Percentiles rank a stretch among this genome's conserved stretches.
These are phyloP conservation scores for Leptodirus hochenwartii DNA, from an alignment of 2,888 invertebrate species.

Conservation along the genomic window DNA sequence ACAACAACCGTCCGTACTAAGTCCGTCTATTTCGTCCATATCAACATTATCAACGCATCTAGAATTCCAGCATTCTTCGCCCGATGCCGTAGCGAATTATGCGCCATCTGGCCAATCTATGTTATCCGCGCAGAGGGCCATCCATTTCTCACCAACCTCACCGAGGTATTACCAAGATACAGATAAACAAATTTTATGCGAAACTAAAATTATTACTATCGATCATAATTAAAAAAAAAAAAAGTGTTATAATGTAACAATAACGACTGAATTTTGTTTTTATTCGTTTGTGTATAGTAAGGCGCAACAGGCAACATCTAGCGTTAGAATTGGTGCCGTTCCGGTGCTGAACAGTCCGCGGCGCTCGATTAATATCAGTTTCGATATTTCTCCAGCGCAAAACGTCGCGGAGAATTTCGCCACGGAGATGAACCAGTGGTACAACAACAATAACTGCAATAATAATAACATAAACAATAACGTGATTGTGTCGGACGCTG, in stretches of 20 bases:
- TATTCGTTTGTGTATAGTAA: slow-evolving; percentile 7
- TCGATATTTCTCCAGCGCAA: slow-evolving; percentile 19
- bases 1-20: slow-evolving; percentile 5
- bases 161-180: too few species aligned
- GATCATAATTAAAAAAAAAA: too few species aligned
- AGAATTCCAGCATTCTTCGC: slow-evolving; percentile 7
- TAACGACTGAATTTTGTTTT: too few species aligned
- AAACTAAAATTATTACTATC: too few species aligned
- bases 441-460: slow-evolving; percentile 24
- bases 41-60: neutral
- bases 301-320: neutral
- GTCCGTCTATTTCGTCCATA: neutral
- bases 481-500: neutral
- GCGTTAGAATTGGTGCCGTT: slow-evolving; percentile 1
- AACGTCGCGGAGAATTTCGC: slow-evolving; percentile 30
- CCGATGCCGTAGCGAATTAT: too few species aligned
- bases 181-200: too few species aligned
- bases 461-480: slow-evolving; percentile 17
- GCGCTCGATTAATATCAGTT: slow-evolving; percentile 17
- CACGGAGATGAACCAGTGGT: slow-evolving; percentile 39
- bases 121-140: neutral
- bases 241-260: too few species aligned
- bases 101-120: neutral
- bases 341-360: slow-evolving; percentile 2
- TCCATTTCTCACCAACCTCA: too few species aligned